These are phyloP conservation scores for Linyphia triangularis DNA, from an alignment of 2,888 invertebrate species.

Conservation along the genomic window DNA sequence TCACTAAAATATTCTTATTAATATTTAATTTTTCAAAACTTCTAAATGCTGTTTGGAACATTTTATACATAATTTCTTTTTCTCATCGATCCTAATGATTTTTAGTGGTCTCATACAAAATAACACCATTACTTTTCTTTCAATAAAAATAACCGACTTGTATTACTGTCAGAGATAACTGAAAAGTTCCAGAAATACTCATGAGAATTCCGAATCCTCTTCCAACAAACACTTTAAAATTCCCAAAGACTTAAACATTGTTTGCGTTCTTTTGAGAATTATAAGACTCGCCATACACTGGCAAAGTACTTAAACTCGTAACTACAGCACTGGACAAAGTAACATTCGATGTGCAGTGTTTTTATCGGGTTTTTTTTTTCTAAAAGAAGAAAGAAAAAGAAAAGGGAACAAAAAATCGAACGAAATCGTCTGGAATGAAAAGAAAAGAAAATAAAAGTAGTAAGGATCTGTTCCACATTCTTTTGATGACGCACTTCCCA, in stretches of 20 bases:
- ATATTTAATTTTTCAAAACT: background rate
- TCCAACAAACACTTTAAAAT: conserved; percentile 49
- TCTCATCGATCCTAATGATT: background rate
- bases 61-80: background rate
- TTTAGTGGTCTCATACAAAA: background rate
- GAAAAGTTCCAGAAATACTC: background rate
- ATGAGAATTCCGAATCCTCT: background rate
- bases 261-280: conserved; percentile 23
- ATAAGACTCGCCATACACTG: conserved; percentile 10
- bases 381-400: background rate
- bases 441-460: background rate
- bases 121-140: background rate
- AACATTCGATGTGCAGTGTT: conserved; percentile 8
- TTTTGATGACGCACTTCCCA: conserved; percentile 42
- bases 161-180: background rate
- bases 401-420: background rate
- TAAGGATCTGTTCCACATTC: background rate
- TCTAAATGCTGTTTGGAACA: background rate
- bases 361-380: conserved; percentile 34
- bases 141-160: background rate
- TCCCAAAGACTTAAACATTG: conserved; percentile 25
- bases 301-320: conserved; percentile 47
- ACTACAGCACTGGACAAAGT: conserved; percentile 42
- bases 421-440: background rate
- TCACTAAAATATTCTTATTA: background rate